Percentiles rank a stretch among this genome's conserved stretches.
These are phyloP conservation scores for Sarcophaga variegata DNA, from an alignment of 2,888 invertebrate genomes.

Conservation along the genomic window DNA sequence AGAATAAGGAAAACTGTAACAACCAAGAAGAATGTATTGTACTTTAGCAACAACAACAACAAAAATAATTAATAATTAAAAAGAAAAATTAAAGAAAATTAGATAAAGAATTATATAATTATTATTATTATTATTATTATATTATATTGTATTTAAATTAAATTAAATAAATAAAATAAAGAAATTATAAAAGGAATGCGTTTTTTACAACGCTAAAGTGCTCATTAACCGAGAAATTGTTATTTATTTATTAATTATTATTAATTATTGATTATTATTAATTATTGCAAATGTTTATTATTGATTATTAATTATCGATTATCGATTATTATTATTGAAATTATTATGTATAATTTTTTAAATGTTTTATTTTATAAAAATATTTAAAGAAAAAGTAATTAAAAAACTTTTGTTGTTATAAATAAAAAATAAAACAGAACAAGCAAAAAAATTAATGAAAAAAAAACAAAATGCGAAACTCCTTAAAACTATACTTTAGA, in stretches of 20 bases:
- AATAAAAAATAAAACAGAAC: neutral
- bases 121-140: conserved; percentile 27
- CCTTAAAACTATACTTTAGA: conserved; percentile 37
- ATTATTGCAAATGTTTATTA: too few species aligned
- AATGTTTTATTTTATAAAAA: conserved; percentile 13
- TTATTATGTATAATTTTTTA: conserved; percentile 38
- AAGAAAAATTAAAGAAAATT: conserved; percentile 32
- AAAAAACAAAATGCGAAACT: conserved; percentile 28
- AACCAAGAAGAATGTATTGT: conserved; percentile 60
- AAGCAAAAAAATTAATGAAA: neutral
- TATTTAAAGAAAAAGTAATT: neutral
- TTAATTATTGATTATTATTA: too few species aligned
- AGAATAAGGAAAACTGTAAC: conserved; percentile 1
- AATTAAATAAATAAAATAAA: neutral
- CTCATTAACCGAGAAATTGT: conserved; percentile 67
- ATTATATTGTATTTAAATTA: conserved; percentile 16
- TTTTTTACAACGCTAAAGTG: conserved; percentile 68
- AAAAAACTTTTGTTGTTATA: conserved; percentile 49
- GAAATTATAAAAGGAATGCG: conserved; percentile 20
- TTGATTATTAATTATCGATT: neutral
- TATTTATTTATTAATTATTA: conserved; percentile 44
- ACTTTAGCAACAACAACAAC: conserved; percentile 63
- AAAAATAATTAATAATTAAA: neutral
- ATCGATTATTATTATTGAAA: conserved; percentile 41
- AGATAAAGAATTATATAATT: conserved; percentile 64